These are phyloP conservation scores for Coilia nasus DNA, from an alignment of 2,797 vertebrate genomes.

Conservation along the genomic window DNA sequence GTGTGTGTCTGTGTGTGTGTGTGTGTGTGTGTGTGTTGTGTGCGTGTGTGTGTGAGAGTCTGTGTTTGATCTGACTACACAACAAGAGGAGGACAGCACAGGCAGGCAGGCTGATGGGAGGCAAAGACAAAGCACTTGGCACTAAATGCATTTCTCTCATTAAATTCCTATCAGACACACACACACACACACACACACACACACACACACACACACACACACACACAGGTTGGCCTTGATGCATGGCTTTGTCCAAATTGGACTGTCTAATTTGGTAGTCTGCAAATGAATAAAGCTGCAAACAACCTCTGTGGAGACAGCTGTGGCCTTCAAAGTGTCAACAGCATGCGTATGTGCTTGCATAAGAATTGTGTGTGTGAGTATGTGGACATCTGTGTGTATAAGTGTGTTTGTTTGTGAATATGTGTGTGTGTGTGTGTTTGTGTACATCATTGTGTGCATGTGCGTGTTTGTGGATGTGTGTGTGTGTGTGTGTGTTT, in stretches of 20 bases:
- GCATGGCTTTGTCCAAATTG: slow-evolving; percentile 14
- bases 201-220: background rate
- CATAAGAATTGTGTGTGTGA: background rate
- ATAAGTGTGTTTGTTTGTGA: background rate
- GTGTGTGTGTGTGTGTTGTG: background rate
- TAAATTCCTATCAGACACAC: slow-evolving; percentile 9
- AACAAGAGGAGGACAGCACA: background rate
- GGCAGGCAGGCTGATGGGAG: background rate
- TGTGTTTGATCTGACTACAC: background rate
- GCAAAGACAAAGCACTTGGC: background rate
- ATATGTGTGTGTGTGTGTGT: background rate
- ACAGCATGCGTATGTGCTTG: slow-evolving; percentile 1
- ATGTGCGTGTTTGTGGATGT: background rate
- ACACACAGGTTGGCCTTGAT: background rate
- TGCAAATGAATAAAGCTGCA: background rate
- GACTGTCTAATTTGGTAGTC: slow-evolving; percentile 1
- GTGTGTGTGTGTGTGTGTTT: background rate
- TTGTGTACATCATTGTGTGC: background rate
- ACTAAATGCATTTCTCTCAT: slow-evolving; percentile 8
- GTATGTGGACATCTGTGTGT: background rate
- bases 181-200: background rate
- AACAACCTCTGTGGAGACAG: slow-evolving; percentile 14
- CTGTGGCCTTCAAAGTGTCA: slow-evolving; percentile 22
- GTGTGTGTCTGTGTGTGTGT: background rate
- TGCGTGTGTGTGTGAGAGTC: background rate